These are phyloP conservation scores for Hyppa rectilinea DNA, from an alignment of 2,888 invertebrate species.

Conservation along the genomic window DNA sequence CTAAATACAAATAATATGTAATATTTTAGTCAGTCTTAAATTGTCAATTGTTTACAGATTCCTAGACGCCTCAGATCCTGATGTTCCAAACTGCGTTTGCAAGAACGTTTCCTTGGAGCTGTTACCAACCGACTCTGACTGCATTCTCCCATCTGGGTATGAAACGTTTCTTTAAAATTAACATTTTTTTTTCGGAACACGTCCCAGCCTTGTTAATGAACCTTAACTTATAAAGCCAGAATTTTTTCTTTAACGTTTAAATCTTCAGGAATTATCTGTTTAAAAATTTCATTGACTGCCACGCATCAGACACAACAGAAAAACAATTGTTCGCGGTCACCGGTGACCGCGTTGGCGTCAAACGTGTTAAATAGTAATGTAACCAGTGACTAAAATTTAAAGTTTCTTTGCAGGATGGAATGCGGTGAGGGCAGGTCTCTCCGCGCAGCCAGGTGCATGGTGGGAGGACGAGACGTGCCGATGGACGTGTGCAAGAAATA, in stretches of 20 bases:
- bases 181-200: too few relatives aligned
- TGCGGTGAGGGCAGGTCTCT: conserved; percentile 85
- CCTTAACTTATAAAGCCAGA: too few relatives aligned
- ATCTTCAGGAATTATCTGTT: too few relatives aligned
- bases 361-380: too few relatives aligned
- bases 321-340: too few relatives aligned
- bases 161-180: not conserved
- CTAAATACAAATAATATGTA: too few relatives aligned
- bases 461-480: conserved; percentile 82
- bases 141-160: conserved; percentile 85
- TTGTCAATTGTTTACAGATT: conserved; percentile 71
- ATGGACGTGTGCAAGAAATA: conserved; percentile 88
- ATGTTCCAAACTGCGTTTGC: conserved; percentile 84
- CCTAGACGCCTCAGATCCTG: conserved; percentile 84
- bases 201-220: too few relatives aligned
- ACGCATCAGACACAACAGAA: too few relatives aligned
- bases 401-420: conserved; percentile 75
- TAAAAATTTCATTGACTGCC: too few relatives aligned
- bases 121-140: conserved; percentile 85
- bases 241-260: too few relatives aligned
- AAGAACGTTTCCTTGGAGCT: conserved; percentile 84
- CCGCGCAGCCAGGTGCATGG: conserved; percentile 84
- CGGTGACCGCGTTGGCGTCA: too few relatives aligned
- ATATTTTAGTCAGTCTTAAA: too few relatives aligned
- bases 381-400: not conserved